phyloP scores from a whole-genome alignment of 2,797 vertebrate species.

The Loris lydekkerianus region DNA sequence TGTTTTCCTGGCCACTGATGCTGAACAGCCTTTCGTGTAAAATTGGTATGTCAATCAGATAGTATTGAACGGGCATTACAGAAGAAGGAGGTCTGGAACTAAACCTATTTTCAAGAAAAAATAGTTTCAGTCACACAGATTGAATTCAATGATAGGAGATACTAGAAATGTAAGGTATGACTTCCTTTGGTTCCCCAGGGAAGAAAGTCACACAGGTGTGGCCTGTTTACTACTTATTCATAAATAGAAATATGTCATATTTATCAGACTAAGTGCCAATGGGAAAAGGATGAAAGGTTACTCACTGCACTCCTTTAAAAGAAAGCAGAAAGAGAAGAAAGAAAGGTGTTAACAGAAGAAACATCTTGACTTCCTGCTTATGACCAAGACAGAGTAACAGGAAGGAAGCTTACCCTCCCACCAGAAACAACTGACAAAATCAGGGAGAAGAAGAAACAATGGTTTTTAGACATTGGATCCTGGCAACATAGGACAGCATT shows the following conservation, averaged over 20 bases:
- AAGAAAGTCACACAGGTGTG: conserved; percentile 68
- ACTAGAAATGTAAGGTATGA: conserved; percentile 46
- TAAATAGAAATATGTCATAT: conserved; percentile 44
- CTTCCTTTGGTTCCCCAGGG: conserved; percentile 24
- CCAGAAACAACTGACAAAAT: not conserved
- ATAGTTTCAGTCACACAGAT: conserved; percentile 45
- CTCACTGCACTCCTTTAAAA: not conserved
- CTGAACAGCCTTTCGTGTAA: not conserved
- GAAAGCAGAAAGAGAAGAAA: not conserved
- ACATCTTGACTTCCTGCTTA: not conserved
- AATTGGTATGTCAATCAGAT: conserved; percentile 17
- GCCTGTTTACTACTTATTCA: conserved; percentile 51
- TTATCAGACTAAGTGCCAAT: not conserved
- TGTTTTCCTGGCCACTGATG: not conserved
- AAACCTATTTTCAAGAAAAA: conserved; percentile 36
- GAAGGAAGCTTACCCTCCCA: not conserved
- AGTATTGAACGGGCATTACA: not conserved
- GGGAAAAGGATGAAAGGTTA: conserved; percentile 1
- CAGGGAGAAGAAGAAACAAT: not conserved
- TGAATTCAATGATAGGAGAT: conserved; percentile 57
- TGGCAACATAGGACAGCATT: not conserved
- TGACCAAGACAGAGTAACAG: not conserved
- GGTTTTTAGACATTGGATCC: not conserved
- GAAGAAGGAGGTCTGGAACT: not conserved
- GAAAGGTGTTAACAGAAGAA: not conserved